Percentiles rank a stretch among this genome's conserved stretches.
Evolutionary conservation across 37 sponge, comb jelly and placozoan species (phyloP).

Genomic region (Cliona cf. orientalis): DNA sequence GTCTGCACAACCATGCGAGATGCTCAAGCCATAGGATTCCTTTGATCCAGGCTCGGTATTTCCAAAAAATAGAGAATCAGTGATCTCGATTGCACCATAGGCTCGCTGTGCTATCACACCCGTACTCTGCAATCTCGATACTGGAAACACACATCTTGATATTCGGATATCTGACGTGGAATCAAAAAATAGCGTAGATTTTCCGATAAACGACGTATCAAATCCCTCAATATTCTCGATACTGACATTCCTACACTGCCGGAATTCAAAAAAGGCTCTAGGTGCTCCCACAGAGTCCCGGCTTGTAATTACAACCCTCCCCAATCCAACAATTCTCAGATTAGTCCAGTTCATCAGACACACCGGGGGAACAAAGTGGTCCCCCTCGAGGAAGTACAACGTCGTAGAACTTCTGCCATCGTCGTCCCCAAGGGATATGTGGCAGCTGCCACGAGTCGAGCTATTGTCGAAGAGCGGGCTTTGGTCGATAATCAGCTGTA

Average conservation of each 20-base stretch:
- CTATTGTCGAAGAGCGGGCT: conserved; percentile 18
- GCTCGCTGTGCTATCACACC: conserved; percentile 23
- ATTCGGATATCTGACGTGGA: conserved; percentile 19
- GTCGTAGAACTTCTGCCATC: conserved; percentile 42
- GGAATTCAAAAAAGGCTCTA: conserved; percentile 38
- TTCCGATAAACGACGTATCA: conserved; percentile 3
- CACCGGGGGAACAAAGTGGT: conserved; percentile 9
- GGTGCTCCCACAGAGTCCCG: neutral
- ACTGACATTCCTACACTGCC: conserved; percentile 47
- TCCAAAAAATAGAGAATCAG: conserved; percentile 17
- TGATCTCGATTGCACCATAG: conserved; percentile 9
- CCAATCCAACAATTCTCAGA: conserved; percentile 26
- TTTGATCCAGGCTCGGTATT: neutral
- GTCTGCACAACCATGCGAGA: conserved; percentile 3
- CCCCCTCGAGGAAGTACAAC: conserved; percentile 28
- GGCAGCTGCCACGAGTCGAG: neutral
- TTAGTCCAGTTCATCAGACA: conserved; percentile 62
- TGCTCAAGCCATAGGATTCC: neutral
- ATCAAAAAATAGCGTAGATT: conserved; percentile 22
- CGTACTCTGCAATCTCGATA: neutral
- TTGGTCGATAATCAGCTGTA: conserved; percentile 18
- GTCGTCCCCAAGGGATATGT: neutral
- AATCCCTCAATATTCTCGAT: conserved; percentile 36
- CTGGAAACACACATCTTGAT: conserved; percentile 11
- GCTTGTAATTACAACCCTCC: conserved; percentile 1